These are phyloP conservation scores for Benthosema pterotum DNA, from an alignment of 2,797 vertebrate genomes.

Conservation along the genomic window DNA sequence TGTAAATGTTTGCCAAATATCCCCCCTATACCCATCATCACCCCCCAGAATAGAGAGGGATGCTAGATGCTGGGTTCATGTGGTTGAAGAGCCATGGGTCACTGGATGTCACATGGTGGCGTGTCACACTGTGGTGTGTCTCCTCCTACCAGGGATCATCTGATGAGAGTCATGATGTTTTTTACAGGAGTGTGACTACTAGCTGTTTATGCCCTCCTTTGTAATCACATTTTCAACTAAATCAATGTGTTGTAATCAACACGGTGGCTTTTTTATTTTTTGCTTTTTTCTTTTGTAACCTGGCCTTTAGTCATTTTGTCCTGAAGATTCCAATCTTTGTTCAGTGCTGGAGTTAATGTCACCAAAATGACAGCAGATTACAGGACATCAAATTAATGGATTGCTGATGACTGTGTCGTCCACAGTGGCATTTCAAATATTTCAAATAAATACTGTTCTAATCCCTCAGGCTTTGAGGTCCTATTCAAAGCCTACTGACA, in stretches of 20 bases:
- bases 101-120: slow-evolving; percentile 9
- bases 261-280: not conserved
- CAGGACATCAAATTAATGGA: not conserved
- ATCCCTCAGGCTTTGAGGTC: no score
- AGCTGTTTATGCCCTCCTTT: not conserved
- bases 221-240: not conserved
- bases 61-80: no score
- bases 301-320: not conserved
- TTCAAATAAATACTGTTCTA: no score
- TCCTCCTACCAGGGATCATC: not conserved
- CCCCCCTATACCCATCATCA: no score
- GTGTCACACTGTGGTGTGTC: not conserved
- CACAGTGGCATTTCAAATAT: not conserved
- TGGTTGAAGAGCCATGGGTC: slow-evolving; percentile 18
- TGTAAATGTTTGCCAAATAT: no score
- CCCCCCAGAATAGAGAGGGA: no score
- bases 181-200: not conserved
- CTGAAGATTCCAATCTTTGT: not conserved
- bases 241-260: no score
- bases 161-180: not conserved
- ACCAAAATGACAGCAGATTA: not conserved
- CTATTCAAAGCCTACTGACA: no score
- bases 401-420: not conserved
- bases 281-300: not conserved
- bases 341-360: not conserved